These are phyloP conservation scores for Suillia variegata DNA, from an alignment of 2,888 invertebrate genomes.

Conservation along the genomic window DNA sequence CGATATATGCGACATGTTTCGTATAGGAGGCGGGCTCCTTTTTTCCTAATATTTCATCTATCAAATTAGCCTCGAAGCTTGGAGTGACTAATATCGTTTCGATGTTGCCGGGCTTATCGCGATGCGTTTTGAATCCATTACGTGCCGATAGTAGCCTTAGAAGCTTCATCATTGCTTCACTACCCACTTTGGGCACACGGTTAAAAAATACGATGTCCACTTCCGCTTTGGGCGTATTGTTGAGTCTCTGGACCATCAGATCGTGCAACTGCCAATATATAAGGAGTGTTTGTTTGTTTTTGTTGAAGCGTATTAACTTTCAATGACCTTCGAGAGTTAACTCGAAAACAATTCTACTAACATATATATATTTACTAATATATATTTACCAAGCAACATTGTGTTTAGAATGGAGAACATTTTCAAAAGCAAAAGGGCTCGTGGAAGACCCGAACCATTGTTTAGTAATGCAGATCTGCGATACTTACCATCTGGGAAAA, in stretches of 20 bases:
- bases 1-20: constrained; percentile 86
- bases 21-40: constrained; percentile 80
- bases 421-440: too few species aligned
- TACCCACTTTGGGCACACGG: constrained; percentile 88
- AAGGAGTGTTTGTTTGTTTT: neutral
- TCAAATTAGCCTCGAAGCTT: constrained; percentile 75
- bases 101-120: constrained; percentile 75
- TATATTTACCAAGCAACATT: too few species aligned
- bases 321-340: too few species aligned
- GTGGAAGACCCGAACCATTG: too few species aligned
- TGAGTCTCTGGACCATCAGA: constrained; percentile 39
- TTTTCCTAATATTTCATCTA: constrained; percentile 74
- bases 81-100: constrained; percentile 65
- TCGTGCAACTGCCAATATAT: constrained; percentile 35
- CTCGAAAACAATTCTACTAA: too few species aligned
- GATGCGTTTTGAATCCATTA: constrained; percentile 74
- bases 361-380: too few species aligned
- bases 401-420: too few species aligned
- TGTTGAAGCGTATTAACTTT: neutral
- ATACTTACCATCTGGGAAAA: too few species aligned
- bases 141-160: constrained; percentile 69
- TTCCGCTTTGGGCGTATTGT: constrained; percentile 50
- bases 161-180: constrained; percentile 86
- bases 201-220: constrained; percentile 83
- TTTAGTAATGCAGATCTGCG: too few species aligned